These are phyloP conservation scores for Tetraodon nigroviridis DNA, from an alignment of 2,113 vertebrate genomes.

Conservation along the genomic window DNA sequence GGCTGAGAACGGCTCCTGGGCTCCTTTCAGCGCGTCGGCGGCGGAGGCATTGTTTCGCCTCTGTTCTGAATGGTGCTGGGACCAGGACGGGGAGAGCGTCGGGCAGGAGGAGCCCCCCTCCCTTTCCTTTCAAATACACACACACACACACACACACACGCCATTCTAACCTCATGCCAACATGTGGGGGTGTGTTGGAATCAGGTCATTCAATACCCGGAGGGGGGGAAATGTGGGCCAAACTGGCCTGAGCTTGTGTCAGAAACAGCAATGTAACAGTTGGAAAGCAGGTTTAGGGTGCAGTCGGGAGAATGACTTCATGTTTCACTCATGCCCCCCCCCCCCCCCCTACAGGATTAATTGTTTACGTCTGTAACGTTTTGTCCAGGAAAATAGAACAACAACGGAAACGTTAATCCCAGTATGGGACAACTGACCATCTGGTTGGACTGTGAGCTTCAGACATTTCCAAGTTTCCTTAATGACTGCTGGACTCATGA, in stretches of 20 bases:
- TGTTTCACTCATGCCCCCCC: not conserved
- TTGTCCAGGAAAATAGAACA: constrained; percentile 2
- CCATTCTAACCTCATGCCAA: not conserved
- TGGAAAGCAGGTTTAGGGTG: not conserved
- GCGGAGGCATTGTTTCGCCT: constrained; percentile 71
- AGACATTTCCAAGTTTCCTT: no score
- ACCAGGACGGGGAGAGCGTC: constrained; percentile 53
- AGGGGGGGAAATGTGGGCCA: constrained; percentile 10
- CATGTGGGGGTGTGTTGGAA: no score
- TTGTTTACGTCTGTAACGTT: not conserved
- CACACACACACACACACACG: not conserved
- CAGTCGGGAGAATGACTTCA: not conserved
- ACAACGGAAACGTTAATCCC: constrained; percentile 18
- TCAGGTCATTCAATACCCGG: no score
- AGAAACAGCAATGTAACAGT: not conserved
- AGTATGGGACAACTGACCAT: constrained; percentile 4
- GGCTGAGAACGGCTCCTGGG: constrained; percentile 80
- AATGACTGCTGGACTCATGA: no score
- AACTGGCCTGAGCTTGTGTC: constrained; percentile 1
- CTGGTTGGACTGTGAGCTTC: not conserved
- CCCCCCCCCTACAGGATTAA: constrained; percentile 1
- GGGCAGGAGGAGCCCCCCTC: constrained; percentile 43
- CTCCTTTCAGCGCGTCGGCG: constrained; percentile 78
- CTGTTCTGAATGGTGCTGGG: constrained; percentile 64
- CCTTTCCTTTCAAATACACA: not conserved